Conservation (phyloP, 1,140 invertebrate genomes). For the Heterodera carotae region DNA sequence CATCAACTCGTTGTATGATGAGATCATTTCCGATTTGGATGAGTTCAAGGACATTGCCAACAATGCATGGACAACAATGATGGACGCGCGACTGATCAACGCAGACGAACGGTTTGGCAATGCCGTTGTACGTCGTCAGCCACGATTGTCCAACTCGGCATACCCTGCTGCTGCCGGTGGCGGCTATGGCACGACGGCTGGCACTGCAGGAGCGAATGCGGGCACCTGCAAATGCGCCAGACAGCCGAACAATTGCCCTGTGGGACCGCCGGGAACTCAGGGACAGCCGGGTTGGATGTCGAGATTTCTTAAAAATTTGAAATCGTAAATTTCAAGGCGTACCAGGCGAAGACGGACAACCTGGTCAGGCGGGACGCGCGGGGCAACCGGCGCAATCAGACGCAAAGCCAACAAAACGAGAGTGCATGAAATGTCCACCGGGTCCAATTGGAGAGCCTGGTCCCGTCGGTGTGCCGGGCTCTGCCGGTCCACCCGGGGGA, state of each 20-base stretch:
- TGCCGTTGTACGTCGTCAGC: not conserved
- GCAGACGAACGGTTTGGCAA: not conserved
- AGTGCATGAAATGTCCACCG: constrained; percentile 35
- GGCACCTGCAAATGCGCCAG: constrained; percentile 25
- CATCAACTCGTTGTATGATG: constrained; percentile 48
- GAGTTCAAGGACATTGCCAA: constrained; percentile 54
- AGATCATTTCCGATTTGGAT: constrained; percentile 42
- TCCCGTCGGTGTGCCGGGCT: constrained; percentile 19
- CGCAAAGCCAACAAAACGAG: not conserved
- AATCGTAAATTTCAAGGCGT: constrained; percentile 3
- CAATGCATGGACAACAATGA: constrained; percentile 55
- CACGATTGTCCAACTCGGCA: not conserved
- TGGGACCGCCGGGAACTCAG: constrained; percentile 31
- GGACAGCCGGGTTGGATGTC: constrained; percentile 34
- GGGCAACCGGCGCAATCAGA: constrained; percentile 8
- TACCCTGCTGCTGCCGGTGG: no score
- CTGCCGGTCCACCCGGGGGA: constrained; percentile 3
- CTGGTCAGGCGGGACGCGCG: constrained; percentile 33
- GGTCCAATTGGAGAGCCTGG: constrained; percentile 41
- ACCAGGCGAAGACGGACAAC: constrained; percentile 26
- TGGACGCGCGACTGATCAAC: constrained; percentile 26
- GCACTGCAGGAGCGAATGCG: constrained; percentile 13
- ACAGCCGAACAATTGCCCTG: constrained; percentile 44
- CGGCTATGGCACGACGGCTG: constrained; percentile 4
- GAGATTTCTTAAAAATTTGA: not conserved